Percentiles rank a stretch among this genome's conserved stretches.
Evolutionary conservation across 2,888 invertebrate species (phyloP).

Genomic region (Phoronis australis): DNA sequence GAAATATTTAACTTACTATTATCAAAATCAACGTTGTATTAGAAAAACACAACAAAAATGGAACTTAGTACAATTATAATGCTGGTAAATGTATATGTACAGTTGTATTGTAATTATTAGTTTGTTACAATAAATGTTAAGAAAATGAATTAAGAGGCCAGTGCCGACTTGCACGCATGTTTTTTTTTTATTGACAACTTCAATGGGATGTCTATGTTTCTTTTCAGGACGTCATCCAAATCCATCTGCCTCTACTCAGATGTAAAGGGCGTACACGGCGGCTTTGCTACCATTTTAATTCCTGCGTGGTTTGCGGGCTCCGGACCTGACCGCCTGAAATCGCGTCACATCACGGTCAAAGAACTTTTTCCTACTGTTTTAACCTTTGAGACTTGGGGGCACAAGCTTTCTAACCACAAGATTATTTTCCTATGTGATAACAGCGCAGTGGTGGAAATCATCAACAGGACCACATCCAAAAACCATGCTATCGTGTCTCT

Average conservation of each 20-base stretch:
- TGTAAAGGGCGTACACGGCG: slow-evolving; percentile 4
- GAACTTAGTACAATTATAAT: too few relatives aligned
- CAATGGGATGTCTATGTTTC: slow-evolving; percentile 15
- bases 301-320: slow-evolving; percentile 6
- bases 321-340: background rate
- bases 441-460: slow-evolving; percentile 6
- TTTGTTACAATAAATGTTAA: too few relatives aligned
- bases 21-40: too few relatives aligned
- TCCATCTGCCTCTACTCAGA: slow-evolving; percentile 5
- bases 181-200: slow-evolving; percentile 6
- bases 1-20: too few relatives aligned
- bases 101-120: too few relatives aligned
- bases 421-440: slow-evolving; percentile 12
- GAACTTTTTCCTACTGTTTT: slow-evolving; percentile 11
- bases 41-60: too few relatives aligned
- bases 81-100: too few relatives aligned
- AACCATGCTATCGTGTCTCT: slow-evolving; percentile 7
- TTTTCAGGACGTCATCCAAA: slow-evolving; percentile 7
- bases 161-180: slow-evolving; percentile 10
- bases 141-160: too few relatives aligned
- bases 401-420: slow-evolving; percentile 8
- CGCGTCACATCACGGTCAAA: slow-evolving; percentile 3
- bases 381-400: slow-evolving; percentile 10
- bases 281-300: slow-evolving; percentile 10
- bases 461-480: slow-evolving; percentile 10